Base-by-base conservation (phyloP, 2,888 invertebrate genomes). In the Eulithis testata region DNA sequence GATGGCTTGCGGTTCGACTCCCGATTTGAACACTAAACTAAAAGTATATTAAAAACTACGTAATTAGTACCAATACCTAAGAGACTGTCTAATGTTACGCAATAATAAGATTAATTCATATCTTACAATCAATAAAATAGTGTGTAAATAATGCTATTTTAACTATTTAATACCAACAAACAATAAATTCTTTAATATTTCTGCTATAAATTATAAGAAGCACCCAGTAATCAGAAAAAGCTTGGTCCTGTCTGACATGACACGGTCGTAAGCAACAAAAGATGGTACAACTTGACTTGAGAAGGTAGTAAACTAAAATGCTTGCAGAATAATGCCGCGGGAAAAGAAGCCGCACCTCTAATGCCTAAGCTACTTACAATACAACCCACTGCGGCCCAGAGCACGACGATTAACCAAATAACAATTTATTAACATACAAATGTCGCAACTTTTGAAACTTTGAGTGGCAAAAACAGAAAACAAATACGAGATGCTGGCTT, bases 1-100 rank as follows among this genome's bases (percentile, higher is more conserved):
- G 87, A 91, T 90, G 88, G 81, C 78, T 81, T 80, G 79, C 72
- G 81, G 75, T 79, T 78, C 77, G 78, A 83, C 81, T 86, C 79
- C 80, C 78, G 78, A 77, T 79, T 78, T 80, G 76, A 78, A 79
- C 60, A 67, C 66, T 76, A 78, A 77, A 79, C 78, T 77, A 75
- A 70, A 78, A 21, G 21, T 21, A 80, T 79, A 81, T 83, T 79
- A 79, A 77, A 80, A 85, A 81, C 81, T 81, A 21, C 1, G 21
- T 21, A 84, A 88, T 87, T 83, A 82, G 76, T 76, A 21, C 47
- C 14, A 49, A 21, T 21, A 40, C 6, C 73, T 71, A 76, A 75
- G 73, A 68, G 75, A 47, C 12, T 49, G 49, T 51, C 57, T 49
- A 54, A 60, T 63, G 60, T 43, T 9, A 51, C 52, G 44, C 53